phyloP scores from a whole-genome alignment of 2,888 invertebrate genomes.

The Spisula subtruncata region DNA sequence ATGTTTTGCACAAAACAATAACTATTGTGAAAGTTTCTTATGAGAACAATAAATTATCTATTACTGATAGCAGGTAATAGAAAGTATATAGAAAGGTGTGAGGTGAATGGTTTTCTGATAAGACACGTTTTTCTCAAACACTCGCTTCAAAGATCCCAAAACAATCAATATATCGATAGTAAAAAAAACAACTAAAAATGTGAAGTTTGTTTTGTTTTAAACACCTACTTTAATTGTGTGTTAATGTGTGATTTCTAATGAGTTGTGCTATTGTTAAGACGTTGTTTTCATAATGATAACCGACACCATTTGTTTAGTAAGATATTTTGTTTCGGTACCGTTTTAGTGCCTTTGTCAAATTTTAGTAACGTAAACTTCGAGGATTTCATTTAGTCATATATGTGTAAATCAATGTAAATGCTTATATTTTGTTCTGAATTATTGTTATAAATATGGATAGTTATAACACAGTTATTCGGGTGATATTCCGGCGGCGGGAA shows the following conservation, averaged over 20 bases:
- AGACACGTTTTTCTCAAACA: constrained; percentile 1
- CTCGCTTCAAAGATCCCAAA: not conserved
- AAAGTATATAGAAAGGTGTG: not conserved
- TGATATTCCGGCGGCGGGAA: not conserved
- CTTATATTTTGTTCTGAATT: too few relatives aligned
- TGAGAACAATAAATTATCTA: not conserved
- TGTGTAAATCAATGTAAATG: too few relatives aligned
- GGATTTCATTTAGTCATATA: too few relatives aligned
- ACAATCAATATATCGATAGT: not conserved
- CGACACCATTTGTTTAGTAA: too few relatives aligned
- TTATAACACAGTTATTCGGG: not conserved
- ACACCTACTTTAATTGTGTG: not conserved
- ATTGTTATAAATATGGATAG: not conserved
- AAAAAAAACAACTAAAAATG: too few relatives aligned
- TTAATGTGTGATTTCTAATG: not conserved
- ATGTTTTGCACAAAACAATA: not conserved
- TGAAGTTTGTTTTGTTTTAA: constrained; percentile 5
- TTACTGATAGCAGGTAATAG: not conserved
- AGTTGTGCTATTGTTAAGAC: not conserved
- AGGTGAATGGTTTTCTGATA: not conserved
- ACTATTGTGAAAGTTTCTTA: not conserved
- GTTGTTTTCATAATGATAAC: too few relatives aligned
- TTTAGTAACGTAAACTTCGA: too few relatives aligned
- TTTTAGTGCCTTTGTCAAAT: too few relatives aligned
- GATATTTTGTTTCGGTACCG: too few relatives aligned